Evolutionary conservation across 2,797 vertebrate species (phyloP), one percentile per base, ranked within the genome.

Genomic region (Lacerta viridis): DNA sequence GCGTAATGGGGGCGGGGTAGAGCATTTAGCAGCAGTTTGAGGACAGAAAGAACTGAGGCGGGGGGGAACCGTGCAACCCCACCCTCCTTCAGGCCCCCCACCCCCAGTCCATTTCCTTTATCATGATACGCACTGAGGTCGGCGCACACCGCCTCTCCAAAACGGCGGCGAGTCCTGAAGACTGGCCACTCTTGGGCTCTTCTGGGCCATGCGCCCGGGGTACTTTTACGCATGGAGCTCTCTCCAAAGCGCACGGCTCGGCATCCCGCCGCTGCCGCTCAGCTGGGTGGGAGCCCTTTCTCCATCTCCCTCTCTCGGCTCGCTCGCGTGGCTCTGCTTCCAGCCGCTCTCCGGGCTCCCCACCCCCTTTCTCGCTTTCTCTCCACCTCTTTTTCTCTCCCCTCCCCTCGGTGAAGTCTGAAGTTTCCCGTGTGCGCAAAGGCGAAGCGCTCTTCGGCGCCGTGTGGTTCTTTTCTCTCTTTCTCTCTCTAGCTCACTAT

Each of bases 361-460:
- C 33, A 36, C 88, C 85, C 84, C 74, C 36, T 39, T 64, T 61
- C 87, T 83, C 20, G 55, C 15, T 78, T 46, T 82, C 85, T 86
- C 90, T 43, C 89, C 88, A 41, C 36, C 89, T 81, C 87, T 68
- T 85, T 33, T 61, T 66, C 68, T 68, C 83, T 74, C 84, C n/a
- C 80, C 72, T 66, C 18, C 59, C 76, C 92, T 87, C 81, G 59
- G 50, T 43, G 61, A 95, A 93, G 90, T 93, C 94, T 91, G 94
- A 95, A 95, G 93, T 95, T 95, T 95, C 93, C 94, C 10, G 77
- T 92, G 93, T 92, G 91, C 80, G 87, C 93, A 91, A 93, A 89
- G 91, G 88, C 69, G 91, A 91, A 90, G 90, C 89, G 83, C 50
- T 64, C 83, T 46, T 68, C 83, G 71, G 88, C 41, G 39, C 77